Conservation (phyloP, 2,797 vertebrate species). For the Choloepus didactylus region DNA sequence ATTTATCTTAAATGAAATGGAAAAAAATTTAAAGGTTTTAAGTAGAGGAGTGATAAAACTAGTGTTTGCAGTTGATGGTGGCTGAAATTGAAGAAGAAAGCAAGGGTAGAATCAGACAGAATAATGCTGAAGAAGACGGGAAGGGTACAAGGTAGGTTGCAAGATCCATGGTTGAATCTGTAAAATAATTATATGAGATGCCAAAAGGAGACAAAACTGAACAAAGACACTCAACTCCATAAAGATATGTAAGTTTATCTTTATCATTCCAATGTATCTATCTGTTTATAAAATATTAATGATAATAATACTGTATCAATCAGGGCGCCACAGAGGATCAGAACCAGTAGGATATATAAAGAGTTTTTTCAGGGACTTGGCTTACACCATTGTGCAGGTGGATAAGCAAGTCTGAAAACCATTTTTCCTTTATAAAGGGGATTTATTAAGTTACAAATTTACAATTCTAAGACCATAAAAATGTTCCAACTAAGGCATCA, state of each 20-base stretch:
- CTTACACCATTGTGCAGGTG: rapidly evolving
- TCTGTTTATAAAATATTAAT: not conserved
- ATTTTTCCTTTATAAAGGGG: no score
- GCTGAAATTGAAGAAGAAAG: not conserved
- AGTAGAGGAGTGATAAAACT: not conserved
- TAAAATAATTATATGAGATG: not conserved
- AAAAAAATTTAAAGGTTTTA: not conserved
- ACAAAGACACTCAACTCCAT: not conserved
- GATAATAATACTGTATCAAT: not conserved
- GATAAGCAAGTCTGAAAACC: not conserved
- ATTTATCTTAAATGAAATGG: not conserved
- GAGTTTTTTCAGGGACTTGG: not conserved
- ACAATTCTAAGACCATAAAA: no score
- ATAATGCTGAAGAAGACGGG: not conserved
- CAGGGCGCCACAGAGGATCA: not conserved
- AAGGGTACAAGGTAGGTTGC: not conserved
- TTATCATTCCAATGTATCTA: not conserved
- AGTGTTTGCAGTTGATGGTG: not conserved
- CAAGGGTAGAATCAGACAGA: not conserved
- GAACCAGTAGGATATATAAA: not conserved
- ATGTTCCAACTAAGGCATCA: no score
- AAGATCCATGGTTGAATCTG: not conserved
- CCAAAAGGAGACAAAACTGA: not conserved
- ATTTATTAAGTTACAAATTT: no score
- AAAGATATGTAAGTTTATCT: not conserved